phyloP scores from a whole-genome alignment of 2,888 invertebrate species.

The Theodoxus fluviatilis region DNA sequence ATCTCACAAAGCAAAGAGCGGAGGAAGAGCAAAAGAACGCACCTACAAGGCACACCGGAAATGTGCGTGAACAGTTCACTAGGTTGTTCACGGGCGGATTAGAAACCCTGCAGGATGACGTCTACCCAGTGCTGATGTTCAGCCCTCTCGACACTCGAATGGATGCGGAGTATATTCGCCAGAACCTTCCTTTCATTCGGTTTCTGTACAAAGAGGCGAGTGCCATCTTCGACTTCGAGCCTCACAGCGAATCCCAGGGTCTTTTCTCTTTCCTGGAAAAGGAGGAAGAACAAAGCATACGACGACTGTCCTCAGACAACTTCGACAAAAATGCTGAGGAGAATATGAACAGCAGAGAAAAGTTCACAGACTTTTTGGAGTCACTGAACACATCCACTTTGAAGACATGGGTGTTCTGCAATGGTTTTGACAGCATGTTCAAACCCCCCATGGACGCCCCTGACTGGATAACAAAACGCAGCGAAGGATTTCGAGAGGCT shows the following conservation, averaged over 20 bases:
- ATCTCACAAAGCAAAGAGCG: conserved; percentile 20
- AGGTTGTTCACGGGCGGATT: conserved; percentile 35
- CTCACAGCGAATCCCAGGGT: conserved; percentile 27
- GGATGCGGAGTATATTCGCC: conserved; percentile 24
- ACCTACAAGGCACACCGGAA: conserved; percentile 4
- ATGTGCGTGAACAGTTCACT: conserved; percentile 35
- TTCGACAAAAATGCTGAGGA: conserved; percentile 33
- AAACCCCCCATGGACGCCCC: conserved; percentile 29
- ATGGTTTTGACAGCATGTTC: conserved; percentile 40
- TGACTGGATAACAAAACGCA: conserved; percentile 41
- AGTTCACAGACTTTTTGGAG: conserved; percentile 30
- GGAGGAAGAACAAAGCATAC: conserved; percentile 31
- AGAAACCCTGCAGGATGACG: conserved; percentile 30
- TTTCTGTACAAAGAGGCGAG: conserved; percentile 34
- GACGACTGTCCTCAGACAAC: conserved; percentile 37
- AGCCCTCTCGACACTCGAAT: conserved; percentile 32
- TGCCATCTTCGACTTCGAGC: conserved; percentile 41
- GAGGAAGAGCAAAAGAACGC: conserved; percentile 9
- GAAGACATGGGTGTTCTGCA: conserved; percentile 44
- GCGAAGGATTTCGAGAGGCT: conserved; percentile 43
- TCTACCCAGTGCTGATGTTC: conserved; percentile 36
- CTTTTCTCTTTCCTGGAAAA: conserved; percentile 32
- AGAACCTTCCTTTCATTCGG: conserved; percentile 35
- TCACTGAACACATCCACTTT: conserved; percentile 34
- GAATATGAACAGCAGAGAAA: conserved; percentile 24